These are phyloP conservation scores for Sebastes iracundus DNA, from an alignment of 2,797 vertebrate genomes.

Conservation along the genomic window DNA sequence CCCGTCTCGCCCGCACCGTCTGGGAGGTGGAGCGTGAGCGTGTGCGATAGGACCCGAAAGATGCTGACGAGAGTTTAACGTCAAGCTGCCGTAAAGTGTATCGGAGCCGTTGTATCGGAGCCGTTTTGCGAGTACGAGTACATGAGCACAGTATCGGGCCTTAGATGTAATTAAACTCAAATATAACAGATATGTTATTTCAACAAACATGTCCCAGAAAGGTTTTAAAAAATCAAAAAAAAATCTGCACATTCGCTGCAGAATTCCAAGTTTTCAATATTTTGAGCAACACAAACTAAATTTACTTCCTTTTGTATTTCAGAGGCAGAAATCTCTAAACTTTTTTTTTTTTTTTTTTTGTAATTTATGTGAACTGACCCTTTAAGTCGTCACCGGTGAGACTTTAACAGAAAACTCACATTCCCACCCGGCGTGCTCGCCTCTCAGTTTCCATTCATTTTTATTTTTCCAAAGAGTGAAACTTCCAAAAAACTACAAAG, in stretches of 20 bases:
- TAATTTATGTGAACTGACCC: constrained; percentile 11
- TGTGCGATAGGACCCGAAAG: too few species aligned
- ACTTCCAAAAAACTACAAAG: constrained; percentile 7
- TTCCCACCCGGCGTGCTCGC: background rate
- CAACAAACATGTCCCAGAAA: background rate
- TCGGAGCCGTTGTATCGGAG: too few species aligned
- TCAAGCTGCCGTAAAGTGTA: too few species aligned
- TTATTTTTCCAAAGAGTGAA: constrained; percentile 45
- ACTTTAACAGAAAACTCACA: background rate
- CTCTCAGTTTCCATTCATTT: constrained; percentile 13
- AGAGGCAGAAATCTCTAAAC: background rate
- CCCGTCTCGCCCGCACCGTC: too few species aligned
- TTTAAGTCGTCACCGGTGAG: constrained; percentile 6
- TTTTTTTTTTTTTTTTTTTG: background rate
- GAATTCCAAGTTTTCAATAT: background rate
- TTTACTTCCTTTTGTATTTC: background rate
- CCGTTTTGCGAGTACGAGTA: too few species aligned
- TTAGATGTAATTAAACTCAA: background rate
- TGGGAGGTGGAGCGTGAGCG: too few species aligned
- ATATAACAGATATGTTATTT: background rate
- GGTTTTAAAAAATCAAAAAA: fast-evolving
- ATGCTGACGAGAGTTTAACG: too few species aligned
- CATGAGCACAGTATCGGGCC: too few species aligned
- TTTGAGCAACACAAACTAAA: background rate
- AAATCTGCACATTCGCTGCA: too few species aligned